phyloP scores from a whole-genome alignment of 2,113 vertebrate species.

The Tiliqua scincoides region DNA sequence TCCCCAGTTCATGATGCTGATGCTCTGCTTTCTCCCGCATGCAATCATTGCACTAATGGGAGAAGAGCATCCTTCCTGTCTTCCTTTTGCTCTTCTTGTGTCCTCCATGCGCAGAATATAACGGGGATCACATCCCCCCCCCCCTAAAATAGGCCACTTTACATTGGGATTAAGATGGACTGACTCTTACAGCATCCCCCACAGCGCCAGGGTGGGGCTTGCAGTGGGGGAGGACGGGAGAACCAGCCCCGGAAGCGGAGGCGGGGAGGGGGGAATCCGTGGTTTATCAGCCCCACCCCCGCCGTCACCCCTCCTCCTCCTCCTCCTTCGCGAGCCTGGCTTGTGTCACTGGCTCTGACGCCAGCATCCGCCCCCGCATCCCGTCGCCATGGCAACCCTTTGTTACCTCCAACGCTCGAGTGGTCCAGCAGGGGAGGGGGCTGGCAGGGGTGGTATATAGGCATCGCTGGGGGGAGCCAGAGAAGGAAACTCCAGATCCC shows the following conservation, averaged over 20 bases:
- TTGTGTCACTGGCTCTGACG: slow-evolving; percentile 43
- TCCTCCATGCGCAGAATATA: background rate
- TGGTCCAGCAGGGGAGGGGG: slow-evolving; percentile 19
- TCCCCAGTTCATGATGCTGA: background rate
- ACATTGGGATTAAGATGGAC: background rate
- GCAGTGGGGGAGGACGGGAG: background rate
- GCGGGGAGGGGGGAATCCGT: slow-evolving; percentile 5
- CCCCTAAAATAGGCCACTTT: background rate
- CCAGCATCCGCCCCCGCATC: slow-evolving; percentile 35
- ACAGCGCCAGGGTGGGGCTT: background rate
- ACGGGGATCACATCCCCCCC: background rate
- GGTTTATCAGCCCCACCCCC: background rate
- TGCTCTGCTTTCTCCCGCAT: background rate
- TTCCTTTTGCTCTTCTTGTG: background rate
- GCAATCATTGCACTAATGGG: background rate
- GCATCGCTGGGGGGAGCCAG: background rate
- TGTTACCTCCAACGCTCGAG: slow-evolving; percentile 41
- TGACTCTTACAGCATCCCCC: background rate
- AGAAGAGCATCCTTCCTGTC: background rate
- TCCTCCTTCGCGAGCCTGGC: background rate
- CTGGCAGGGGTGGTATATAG: slow-evolving; percentile 11
- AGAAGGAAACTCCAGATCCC: slow-evolving; percentile 5
- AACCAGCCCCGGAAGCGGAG: background rate
- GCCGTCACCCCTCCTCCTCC: background rate
- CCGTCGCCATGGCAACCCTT: slow-evolving; percentile 29